Base-by-base conservation (phyloP, 2,797 vertebrate genomes). In the Micromesistius poutassou region DNA sequence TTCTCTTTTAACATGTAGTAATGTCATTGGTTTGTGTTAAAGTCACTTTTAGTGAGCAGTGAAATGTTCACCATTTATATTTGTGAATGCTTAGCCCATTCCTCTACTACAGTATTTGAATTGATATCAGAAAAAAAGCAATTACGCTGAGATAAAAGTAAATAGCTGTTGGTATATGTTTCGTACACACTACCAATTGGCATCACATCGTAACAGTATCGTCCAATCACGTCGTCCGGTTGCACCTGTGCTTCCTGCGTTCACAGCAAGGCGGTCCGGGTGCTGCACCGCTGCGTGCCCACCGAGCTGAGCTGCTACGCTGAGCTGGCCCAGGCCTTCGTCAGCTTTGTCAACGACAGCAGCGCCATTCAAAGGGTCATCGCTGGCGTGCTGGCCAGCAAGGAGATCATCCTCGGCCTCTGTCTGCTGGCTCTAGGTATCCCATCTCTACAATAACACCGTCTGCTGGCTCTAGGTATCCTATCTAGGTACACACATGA, bases 401-500 rank as follows among this genome's bases (percentile, higher is more conserved):
- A 98, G 95, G 97, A 98, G 92, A 97, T 98, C 92, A 99, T 99
- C 93, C 95, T 99, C 94, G 97, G 96, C 91, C 96, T 99, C 90
- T 99, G 98, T 92, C 87, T 99, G 86, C 95, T 99, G 83, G 96
- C 98, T 87, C 94, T 99, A 94, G 97, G 98, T 99, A 91, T 4
- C 74, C 76, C 62, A 9, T 31, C 28, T 1, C 30, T 1, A 62
- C 46, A 50, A 30, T 31, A 62, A 62, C 1, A 25, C 55, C 5
- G 55, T 25, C 55, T 62, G 6, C 55, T 62, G 55, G 55, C 55
- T 62, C 22, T 25, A 62, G 55, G 55, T 25, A 19, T 50, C 14
- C 19, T 5, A 12, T 5, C 40, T 42, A 42, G 40, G 12, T 3
- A 42, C 40, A 42, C 3, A 42, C 40, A 42, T 12, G 33, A 35